Evolutionary conservation across 2,888 invertebrate species (phyloP), one percentile per base, ranked within the genome.

Genomic region (Drosophila meridiana): DNA sequence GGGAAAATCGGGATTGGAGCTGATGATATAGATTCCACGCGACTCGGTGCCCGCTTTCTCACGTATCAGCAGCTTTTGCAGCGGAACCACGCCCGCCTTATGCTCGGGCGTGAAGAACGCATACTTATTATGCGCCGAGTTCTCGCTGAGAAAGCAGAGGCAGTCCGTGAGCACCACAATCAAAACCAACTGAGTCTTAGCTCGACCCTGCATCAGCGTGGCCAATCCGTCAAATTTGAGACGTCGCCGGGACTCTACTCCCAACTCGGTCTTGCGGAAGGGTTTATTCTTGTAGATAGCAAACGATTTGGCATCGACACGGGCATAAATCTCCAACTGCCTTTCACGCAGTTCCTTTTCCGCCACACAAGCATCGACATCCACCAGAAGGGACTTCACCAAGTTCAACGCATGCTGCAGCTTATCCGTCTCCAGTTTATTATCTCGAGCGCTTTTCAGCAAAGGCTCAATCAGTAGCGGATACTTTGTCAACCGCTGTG

Each of bases 401-500:
- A 97, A 94, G 61, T 95, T 95, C 43, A 98, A 93, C 2, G 98
- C 97, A 92, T 95, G 96, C 77, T 96, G 96, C 71, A 99, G 92
- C 80, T 96, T 94, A 82, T 97, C 97, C 76, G 96, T 95, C 92
- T 99, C 98, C 64, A 94, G 94, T 85, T 96, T 95, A 90, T 96
- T 96, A 79, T 96, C 96, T 78, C 97, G 96, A 7, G 97, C 97
- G 4, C 97, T 97, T 93, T 99, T 99, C 65, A 98, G 95, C 50
- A 99, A 93, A 1, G 98, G 97, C 91, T 99, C 99, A 74, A 99
- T 95, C 4, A 99, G 94, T 34, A 98, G 93, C 0, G 99, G 99
- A 93, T 99, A 99, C 91, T 99, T 99, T 14, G 99, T 99, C 50
- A 99, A 94, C 79, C 99, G 95, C 93, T 99, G 99, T 0, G 99